Evolutionary conservation across 2,888 invertebrate species (phyloP), one percentile per base, ranked within the genome.

Genomic region (Zaprionus bogoriensis): DNA sequence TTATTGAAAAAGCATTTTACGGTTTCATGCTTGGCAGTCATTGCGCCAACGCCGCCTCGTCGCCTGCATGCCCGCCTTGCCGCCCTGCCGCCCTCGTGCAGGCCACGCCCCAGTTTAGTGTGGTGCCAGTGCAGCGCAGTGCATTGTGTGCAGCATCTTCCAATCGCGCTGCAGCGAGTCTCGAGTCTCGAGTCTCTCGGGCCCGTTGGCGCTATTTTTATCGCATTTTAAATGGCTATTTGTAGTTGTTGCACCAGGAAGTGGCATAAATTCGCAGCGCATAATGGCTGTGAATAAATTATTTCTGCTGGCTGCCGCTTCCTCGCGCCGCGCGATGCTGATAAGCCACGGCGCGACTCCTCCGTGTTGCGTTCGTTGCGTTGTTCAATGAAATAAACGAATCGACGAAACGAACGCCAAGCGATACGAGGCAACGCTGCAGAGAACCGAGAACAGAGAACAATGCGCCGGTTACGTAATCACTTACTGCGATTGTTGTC

Each of bases 211-310:
- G 77, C 84, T 83, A 79, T 80, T 87, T 87, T 83, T 87, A 87
- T 87, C 88, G 87, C 87, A 83, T 84, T 87, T 87, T 87, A 88
- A 88, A 87, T 84, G 87, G 79, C 87, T 87, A 86, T 86, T 86
- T 88, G 87, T 77, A 86, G 78, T 74, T 74, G 87, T 80, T 80
- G 65, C 74, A 87, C 87, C 87, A 88, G 87, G 87, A 87, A 87
- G 80, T 87, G 87, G 87, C 81, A 84, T 84, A 80, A 86, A 83
- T 83, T 83, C 79, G 74, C 79, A 78, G 77, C 65, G 87, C 80
- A 79, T 80, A 77, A 82, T 87, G 85, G 78, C 79, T 77, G 85
- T 81, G 82, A 84, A 88, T 87, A 87, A 87, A 88, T 88, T 87
- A 87, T 88, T 81, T 81, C 73, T 45, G 50, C 51, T 57, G 47